Evolutionary conservation across 2,797 vertebrate genomes (phyloP), one percentile per base, ranked within the genome.

Genomic region (Enteromius treurensis): DNA sequence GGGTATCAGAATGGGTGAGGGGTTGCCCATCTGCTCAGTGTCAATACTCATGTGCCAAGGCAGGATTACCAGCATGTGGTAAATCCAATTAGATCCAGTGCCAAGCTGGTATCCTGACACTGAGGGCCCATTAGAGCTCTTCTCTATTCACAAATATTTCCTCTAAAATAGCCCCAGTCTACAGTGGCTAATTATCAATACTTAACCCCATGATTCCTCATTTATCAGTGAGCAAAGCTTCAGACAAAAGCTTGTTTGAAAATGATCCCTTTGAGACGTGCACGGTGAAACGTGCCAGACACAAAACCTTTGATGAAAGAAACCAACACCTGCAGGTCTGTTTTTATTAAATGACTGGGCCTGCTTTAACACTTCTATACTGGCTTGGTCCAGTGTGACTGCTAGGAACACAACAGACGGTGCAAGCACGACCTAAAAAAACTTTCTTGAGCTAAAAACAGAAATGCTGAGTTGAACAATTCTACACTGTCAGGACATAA

Each of bases 31-130:
- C 85, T 88, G 87, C 79, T 85, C 82, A 76, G 64, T 86, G 85
- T 87, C 85, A 88, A 86, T 85, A 84, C 82, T 69, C 68, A 53
- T 80, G 51, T 82, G 80, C 85, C 86, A 84, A 82, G 85, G 80
- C 80, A 75, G 87, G 80, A 90, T 90, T 86, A 87, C 82, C 87
- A 86, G 85, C 85, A 86, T 85, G 84, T 83, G 84, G 86, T 87
- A 86, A 86, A 88, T 87, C 87, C 88, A 88, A 89, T 90, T 88
- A 88, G 84, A 65, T 79, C 75, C 45, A 23, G 23, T 80, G 86
- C 86, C 87, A 89, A 67, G 42, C 74, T 81, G 74, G 78, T 85
- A 76, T 71, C 60, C 73, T 49, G 69, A 73, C 85, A 87, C 73
- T 21, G 58, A 81, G 17, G 82, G 64, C 84, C 79, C 68, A 77